Evolutionary conservation across 1,140 invertebrate species (phyloP).

Genomic region (Drosophila triauraria): DNA sequence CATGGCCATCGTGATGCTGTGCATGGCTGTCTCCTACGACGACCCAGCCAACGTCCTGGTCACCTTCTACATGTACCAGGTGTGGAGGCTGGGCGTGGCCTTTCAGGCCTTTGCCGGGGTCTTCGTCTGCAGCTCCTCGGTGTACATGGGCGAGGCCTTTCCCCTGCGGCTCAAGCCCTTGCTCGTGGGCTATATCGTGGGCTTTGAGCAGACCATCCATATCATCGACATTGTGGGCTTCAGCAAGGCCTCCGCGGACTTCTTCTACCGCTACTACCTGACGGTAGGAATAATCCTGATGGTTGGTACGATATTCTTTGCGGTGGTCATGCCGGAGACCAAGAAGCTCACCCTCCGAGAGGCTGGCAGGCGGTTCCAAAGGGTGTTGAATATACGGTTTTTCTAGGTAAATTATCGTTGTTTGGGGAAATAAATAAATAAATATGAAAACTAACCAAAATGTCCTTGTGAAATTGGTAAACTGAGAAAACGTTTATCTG

Average conservation of each 20-base stretch:
- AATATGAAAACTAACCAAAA: background rate
- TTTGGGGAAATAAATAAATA: background rate
- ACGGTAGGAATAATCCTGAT: constrained; percentile 61
- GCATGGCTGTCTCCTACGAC: constrained; percentile 59
- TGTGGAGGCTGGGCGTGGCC: constrained; percentile 45
- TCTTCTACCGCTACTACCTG: constrained; percentile 56
- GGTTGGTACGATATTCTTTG: constrained; percentile 40
- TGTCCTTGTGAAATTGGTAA: background rate
- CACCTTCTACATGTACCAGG: constrained; percentile 48
- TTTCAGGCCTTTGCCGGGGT: constrained; percentile 66
- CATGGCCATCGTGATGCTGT: constrained; percentile 64
- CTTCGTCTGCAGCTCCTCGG: constrained; percentile 56
- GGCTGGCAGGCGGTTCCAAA: constrained; percentile 46
- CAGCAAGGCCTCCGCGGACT: background rate
- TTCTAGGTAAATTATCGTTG: constrained; percentile 15
- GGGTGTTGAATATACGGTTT: constrained; percentile 30
- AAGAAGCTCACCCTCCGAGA: constrained; percentile 50
- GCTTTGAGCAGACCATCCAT: constrained; percentile 60
- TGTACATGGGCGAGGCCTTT: constrained; percentile 70
- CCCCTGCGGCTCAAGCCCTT: constrained; percentile 62
- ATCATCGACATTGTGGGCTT: constrained; percentile 62
- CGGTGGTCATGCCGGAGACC: constrained; percentile 57
- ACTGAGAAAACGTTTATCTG: constrained; percentile 3
- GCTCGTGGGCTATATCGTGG: constrained; percentile 50
- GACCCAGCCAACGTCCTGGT: constrained; percentile 1